A percentile compares a stretch with the other conserved stretches of the same genome.
These are phyloP conservation scores for Euplexia lucipara DNA, from an alignment of 2,888 invertebrate species.

Conservation along the genomic window DNA sequence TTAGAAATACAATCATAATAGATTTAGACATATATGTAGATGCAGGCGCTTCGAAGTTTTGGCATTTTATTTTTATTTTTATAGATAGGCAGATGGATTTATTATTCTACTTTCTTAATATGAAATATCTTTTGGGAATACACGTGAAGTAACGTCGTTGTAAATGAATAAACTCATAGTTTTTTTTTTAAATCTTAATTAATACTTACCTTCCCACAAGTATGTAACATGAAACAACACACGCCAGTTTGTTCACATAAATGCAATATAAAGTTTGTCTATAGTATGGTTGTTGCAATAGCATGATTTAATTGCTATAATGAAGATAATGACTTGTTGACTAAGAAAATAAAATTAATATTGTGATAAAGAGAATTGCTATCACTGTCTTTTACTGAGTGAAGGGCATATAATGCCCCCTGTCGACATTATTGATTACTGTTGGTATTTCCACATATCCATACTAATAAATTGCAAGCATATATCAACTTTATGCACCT, in stretches of 20 bases:
- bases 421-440: slow-evolving; percentile 10
- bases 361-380: slow-evolving; percentile 13
- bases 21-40: no score
- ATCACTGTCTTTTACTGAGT: slow-evolving; percentile 20
- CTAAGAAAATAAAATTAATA: slow-evolving; percentile 12
- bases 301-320: slow-evolving; percentile 10
- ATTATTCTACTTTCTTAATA: no score
- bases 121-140: no score
- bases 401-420: slow-evolving; percentile 45
- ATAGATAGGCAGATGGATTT: no score
- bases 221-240: not conserved
- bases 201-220: no score
- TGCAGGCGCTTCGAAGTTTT: no score
- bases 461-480: not conserved
- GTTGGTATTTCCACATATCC: not conserved
- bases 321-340: slow-evolving; percentile 10
- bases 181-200: no score
- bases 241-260: not conserved
- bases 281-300: slow-evolving; percentile 14
- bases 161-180: no score
- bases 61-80: no score
- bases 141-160: no score
- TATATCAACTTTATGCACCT: not conserved
- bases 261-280: not conserved
- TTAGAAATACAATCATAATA: no score